phyloP scores from a whole-genome alignment of 2,888 invertebrate genomes.

The Hypselothyrea guttata region DNA sequence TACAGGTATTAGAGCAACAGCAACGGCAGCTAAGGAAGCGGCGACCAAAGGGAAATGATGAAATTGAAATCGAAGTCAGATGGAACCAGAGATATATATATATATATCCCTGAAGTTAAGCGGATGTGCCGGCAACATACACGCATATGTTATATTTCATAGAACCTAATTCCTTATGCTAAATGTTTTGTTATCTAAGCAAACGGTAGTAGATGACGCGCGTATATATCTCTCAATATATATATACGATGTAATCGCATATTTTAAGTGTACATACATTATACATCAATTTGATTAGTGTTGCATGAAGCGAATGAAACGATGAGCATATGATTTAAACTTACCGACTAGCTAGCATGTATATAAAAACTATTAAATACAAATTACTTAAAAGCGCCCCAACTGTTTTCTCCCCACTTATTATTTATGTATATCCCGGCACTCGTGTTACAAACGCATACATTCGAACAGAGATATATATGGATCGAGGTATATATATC shows the following conservation, averaged over 20 bases:
- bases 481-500: constrained; percentile 11
- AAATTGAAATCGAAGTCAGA: too few species aligned
- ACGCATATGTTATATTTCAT: constrained; percentile 62
- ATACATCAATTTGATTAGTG: constrained; percentile 64
- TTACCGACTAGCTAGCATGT: constrained; percentile 47
- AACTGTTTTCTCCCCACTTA: constrained; percentile 26
- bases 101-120: constrained; percentile 29
- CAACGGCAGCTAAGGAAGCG: constrained; percentile 41
- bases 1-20: constrained; percentile 71
- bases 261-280: constrained; percentile 67
- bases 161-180: constrained; percentile 66
- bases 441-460: constrained; percentile 58
- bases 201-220: constrained; percentile 53
- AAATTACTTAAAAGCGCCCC: constrained; percentile 35
- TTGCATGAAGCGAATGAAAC: constrained; percentile 34
- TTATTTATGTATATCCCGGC: constrained; percentile 37
- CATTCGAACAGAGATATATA: constrained; percentile 28
- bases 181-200: constrained; percentile 66
- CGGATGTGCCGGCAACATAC: constrained; percentile 44
- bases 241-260: constrained; percentile 47
- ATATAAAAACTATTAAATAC: constrained; percentile 46
- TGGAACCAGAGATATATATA: constrained; percentile 5
- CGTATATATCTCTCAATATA: constrained; percentile 2
- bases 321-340: constrained; percentile 46
- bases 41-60: too few species aligned